These are phyloP conservation scores for Dasypus novemcinctus DNA, from an alignment of 2,113 vertebrate genomes.

Conservation along the genomic window DNA sequence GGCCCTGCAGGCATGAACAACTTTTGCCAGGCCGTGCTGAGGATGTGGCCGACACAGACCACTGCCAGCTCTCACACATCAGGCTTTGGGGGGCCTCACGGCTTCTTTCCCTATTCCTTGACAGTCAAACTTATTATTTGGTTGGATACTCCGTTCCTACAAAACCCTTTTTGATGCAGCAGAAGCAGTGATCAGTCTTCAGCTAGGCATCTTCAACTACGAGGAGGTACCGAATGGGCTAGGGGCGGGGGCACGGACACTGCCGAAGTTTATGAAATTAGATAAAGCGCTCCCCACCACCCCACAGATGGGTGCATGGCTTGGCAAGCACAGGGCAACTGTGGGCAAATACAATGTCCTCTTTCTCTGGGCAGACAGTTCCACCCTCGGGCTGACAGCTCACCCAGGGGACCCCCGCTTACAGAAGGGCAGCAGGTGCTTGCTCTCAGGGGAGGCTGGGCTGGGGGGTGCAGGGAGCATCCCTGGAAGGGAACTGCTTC, in stretches of 20 bases:
- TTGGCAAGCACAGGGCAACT: background rate
- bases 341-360: background rate
- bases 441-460: background rate
- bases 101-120: slow-evolving; percentile 51
- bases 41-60: background rate
- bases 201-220: slow-evolving; percentile 97
- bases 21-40: background rate
- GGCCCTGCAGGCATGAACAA: too few species aligned
- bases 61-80: background rate
- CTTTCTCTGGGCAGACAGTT: too few species aligned
- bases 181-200: slow-evolving; percentile 94
- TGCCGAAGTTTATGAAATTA: background rate
- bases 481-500: background rate
- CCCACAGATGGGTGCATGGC: too few species aligned
- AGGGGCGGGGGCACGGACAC: too few species aligned
- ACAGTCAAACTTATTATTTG: slow-evolving; percentile 95
- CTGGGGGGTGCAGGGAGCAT: background rate
- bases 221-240: slow-evolving; percentile 87
- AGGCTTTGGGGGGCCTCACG: background rate
- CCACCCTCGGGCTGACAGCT: background rate
- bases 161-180: slow-evolving; percentile 91
- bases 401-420: background rate
- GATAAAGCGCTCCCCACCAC: background rate
- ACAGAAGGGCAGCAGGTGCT: background rate
- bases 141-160: slow-evolving; percentile 95